Evolutionary conservation across 1,140 invertebrate species (phyloP), one percentile per base, ranked within the genome.

Genomic region (Palaemon carinicauda): DNA sequence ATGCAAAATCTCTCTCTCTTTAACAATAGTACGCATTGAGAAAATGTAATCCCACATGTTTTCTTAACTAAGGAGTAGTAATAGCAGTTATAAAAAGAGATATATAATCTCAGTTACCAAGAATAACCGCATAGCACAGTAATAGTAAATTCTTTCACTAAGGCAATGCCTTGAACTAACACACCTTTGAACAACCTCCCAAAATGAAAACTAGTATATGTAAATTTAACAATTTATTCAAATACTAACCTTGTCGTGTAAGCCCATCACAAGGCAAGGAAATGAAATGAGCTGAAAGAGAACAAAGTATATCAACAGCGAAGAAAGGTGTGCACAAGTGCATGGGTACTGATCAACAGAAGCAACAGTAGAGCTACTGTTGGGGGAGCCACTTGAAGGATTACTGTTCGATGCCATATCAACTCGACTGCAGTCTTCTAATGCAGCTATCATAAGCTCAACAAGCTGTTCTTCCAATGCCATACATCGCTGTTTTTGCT

Each of bases 241-340:
- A 12, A 12, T 21, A 60, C 41, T 89, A 90, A 96, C 94, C 93
- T 97, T 97, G 81, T 96, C 95, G 91, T 98, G 96, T 29, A 99
- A 93, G 0, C 95, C 95, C 91, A 95, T 94, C 0, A 99, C 96
- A 90, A 99, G 96, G 90, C 96, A 97, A 50, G 96, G 96, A 91
- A 99, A 99, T 89, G 95, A 96, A 0, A 97, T 96, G 91, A 97
- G 98, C 91, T 98, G 97, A 90, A 98, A 98, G 0, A 99, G 93
- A 33, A 98, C 96, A 92, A 99, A 97, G 92, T 98, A 98, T 84
- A 99, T 99, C 0, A 99, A 93, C 91, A 99, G 97, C 19, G 96
- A 97, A 1, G 97, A 98, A 0, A 99, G 92, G 92, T 98, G 97
- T 71, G 79, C 80, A 75, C 89, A 89, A 41, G 75, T 65, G 80